These are phyloP conservation scores for Nudaria mundana DNA, from an alignment of 2,888 invertebrate genomes.

Conservation along the genomic window DNA sequence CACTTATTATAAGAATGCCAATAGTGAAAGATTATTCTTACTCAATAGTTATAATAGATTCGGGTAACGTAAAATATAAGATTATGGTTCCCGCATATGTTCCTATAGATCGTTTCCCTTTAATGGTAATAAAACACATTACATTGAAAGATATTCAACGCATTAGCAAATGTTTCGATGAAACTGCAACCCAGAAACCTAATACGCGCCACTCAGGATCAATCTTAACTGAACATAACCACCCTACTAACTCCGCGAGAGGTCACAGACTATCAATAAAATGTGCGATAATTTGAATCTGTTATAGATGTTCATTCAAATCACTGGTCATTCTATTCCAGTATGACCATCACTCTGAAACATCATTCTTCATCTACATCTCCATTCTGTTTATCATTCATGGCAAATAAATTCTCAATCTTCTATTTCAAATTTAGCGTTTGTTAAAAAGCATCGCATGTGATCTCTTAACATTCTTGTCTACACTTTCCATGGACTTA, in stretches of 20 bases:
- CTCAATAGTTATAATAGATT: conserved; percentile 36
- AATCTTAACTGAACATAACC: conserved; percentile 26
- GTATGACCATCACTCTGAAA: conserved; percentile 21
- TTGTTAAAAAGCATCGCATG: conserved; percentile 30
- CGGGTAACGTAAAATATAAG: conserved; percentile 33
- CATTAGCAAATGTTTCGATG: conserved; percentile 16
- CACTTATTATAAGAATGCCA: conserved; percentile 54
- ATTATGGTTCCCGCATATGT: conserved; percentile 19
- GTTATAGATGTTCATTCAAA: not conserved
- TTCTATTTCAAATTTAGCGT: conserved; percentile 5
- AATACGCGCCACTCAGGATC: conserved; percentile 12
- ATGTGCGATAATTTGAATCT: conserved; percentile 42
- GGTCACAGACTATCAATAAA: conserved; percentile 38
- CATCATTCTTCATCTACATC: conserved; percentile 14
- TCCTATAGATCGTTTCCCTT: conserved; percentile 27
- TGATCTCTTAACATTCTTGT: conserved; percentile 43
- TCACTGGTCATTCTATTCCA: not conserved
- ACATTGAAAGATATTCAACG: conserved; percentile 24
- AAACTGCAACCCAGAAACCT: conserved; percentile 10
- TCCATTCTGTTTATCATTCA: conserved; percentile 13
- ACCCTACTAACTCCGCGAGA: conserved; percentile 35
- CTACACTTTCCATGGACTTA: conserved; percentile 42
- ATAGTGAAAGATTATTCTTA: conserved; percentile 42
- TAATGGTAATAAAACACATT: conserved; percentile 31
- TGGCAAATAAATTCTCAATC: conserved; percentile 12